Evolutionary conservation across 1,140 invertebrate species (phyloP), one percentile per base, ranked within the genome.

Genomic region (Phocides pigmalion): DNA sequence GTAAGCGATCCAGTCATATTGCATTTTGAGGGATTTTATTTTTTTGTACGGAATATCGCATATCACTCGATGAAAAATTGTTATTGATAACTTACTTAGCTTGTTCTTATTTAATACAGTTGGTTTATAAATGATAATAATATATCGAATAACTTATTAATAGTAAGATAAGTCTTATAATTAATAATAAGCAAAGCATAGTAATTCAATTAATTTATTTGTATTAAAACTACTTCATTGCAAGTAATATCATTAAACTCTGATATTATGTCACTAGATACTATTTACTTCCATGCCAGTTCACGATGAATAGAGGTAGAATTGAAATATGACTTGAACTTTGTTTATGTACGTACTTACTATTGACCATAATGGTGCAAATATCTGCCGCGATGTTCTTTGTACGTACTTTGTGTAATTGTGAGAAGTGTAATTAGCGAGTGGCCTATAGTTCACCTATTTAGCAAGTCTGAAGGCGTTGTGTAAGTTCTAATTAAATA

Each of bases 341-440:
- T 32, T 32, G n/a, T 11, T 32, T 32, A 11, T 32, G 9, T 32
- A 32, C 1, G 9, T 32, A 11, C 28, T 32, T 2, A 32, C 28
- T 32, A 32, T 5, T 1, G 11, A 39, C 1, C 1, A 39, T 39
- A 39, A 39, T 39, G 35, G 35, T 4, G n/a, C 35, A n/a, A 35
- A 35, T 35, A 35, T 11, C 4, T 14, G 14, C 12, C 11, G 14
- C 4, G 35, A 39, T 12, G n/a, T 14, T 14, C n/a, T 39, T 39
- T 14, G 14, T 39, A 39, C 12, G 4, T 39, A 39, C 35, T 39
- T 39, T 46, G 19, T 46, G 42, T 20, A 46, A 46, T 46, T 46
- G 42, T 46, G 42, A 20, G 42, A 46, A 46, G 42, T 46, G 6
- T 46, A 19, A 20, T 46, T 46, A 46, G 42, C 42, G 11, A 46